Conservation (phyloP, 2,797 vertebrate genomes). For the Darevskia nairensis region DNA sequence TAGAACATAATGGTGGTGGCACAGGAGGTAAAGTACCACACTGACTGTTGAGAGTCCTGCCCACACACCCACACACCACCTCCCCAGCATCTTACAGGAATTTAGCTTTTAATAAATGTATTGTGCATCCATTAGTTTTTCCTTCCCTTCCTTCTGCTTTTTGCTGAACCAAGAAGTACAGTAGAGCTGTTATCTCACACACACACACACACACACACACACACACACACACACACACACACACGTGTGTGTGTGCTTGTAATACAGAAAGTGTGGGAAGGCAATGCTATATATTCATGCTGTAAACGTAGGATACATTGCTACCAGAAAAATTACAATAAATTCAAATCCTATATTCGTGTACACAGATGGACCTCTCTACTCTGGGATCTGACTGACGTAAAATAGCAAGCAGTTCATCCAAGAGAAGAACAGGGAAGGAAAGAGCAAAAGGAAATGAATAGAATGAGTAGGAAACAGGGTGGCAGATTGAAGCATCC, state of each 20-base stretch:
- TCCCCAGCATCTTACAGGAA: neutral
- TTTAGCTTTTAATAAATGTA: neutral
- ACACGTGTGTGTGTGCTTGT: neutral
- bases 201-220: neutral
- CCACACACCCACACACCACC: too few species aligned
- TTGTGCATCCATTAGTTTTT: neutral
- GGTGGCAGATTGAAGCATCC: constrained; percentile 41
- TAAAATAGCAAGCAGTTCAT: constrained; percentile 29
- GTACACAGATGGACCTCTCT: constrained; percentile 28
- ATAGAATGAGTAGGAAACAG: constrained; percentile 32
- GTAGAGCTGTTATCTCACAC: neutral
- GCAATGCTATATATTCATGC: neutral
- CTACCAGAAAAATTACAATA: constrained; percentile 4
- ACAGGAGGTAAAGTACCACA: neutral
- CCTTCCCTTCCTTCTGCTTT: neutral
- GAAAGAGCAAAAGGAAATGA: constrained; percentile 47
- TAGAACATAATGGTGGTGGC: neutral
- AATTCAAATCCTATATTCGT: constrained; percentile 16
- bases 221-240: neutral
- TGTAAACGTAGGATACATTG: neutral
- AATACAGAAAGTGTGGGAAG: neutral
- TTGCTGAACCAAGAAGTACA: neutral
- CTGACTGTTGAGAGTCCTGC: neutral
- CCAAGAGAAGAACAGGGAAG: constrained; percentile 23
- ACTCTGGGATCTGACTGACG: constrained; percentile 16